phyloP scores from a whole-genome alignment of 2,113 vertebrate species.

The Lethenteron camtschaticum region DNA sequence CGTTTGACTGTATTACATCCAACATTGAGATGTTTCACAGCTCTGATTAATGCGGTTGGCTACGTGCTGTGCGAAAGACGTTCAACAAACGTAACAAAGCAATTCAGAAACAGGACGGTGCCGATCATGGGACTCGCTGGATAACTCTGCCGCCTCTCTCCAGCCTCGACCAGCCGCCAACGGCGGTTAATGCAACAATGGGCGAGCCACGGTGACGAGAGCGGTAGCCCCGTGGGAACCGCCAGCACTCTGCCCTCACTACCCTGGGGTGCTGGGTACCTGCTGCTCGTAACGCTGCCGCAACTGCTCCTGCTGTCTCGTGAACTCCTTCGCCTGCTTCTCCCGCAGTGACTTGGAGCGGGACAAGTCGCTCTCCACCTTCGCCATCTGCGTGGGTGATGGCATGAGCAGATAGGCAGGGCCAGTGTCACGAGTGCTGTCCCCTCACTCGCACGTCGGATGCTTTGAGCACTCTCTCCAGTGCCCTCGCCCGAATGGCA shows the following conservation, averaged over 20 bases:
- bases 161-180: neutral
- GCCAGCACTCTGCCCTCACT: slow-evolving; percentile 10
- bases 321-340: slow-evolving; percentile 56
- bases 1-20: no score
- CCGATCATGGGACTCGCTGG: neutral
- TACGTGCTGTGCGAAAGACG: no score
- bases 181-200: neutral
- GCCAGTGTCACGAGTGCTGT: no score
- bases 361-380: slow-evolving; percentile 55
- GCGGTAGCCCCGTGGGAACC: neutral
- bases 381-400: slow-evolving; percentile 43
- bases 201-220: neutral
- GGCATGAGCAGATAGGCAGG: no score
- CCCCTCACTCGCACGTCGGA: no score
- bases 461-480: no score
- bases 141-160: neutral
- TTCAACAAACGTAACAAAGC: neutral
- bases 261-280: slow-evolving; percentile 21
- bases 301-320: slow-evolving; percentile 42
- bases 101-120: neutral
- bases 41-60: no score
- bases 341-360: slow-evolving; percentile 56
- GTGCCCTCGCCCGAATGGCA: no score
- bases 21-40: no score
- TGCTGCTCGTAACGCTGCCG: slow-evolving; percentile 50